A percentile compares a stretch with the other conserved stretches of the same genome.
Evolutionary conservation across 1,140 invertebrate species (phyloP).

Genomic region (Zaprionus inermis): DNA sequence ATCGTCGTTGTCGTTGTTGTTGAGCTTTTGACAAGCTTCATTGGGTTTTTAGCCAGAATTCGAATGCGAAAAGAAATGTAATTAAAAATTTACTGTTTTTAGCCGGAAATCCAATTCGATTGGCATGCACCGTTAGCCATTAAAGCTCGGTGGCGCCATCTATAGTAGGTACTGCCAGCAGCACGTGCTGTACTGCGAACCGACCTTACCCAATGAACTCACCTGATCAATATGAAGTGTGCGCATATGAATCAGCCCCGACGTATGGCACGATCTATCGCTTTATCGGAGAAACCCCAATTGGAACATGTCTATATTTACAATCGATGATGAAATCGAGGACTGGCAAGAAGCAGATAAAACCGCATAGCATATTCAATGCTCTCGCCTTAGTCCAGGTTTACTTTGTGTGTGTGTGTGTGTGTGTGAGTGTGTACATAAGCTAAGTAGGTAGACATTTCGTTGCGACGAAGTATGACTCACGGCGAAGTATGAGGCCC

Average conservation of each 20-base stretch:
- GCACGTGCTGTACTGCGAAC: slow-evolving; percentile 34
- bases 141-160: not conserved
- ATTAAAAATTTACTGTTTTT: slow-evolving; percentile 51
- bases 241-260: slow-evolving; percentile 13
- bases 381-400: not conserved
- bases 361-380: slow-evolving; percentile 28
- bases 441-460: slow-evolving; percentile 24
- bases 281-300: not conserved
- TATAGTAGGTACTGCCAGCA: not conserved
- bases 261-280: slow-evolving; percentile 30
- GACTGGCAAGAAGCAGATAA: slow-evolving; percentile 62
- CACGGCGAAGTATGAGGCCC: slow-evolving; percentile 32
- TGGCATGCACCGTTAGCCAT: slow-evolving; percentile 49
- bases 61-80: slow-evolving; percentile 23
- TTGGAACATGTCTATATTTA: slow-evolving; percentile 46
- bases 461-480: slow-evolving; percentile 25
- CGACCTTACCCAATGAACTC: slow-evolving; percentile 42
- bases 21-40: slow-evolving; percentile 14
- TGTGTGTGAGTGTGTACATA: slow-evolving; percentile 12
- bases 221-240: slow-evolving; percentile 12
- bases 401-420: not conserved
- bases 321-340: slow-evolving; percentile 67
- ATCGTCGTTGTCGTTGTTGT: no score
- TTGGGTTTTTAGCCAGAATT: slow-evolving; percentile 64
- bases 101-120: slow-evolving; percentile 50